A percentile compares a stretch with the other conserved stretches of the same genome.
phyloP scores from a whole-genome alignment of 1,140 invertebrate species.

The Neelides sp. region DNA sequence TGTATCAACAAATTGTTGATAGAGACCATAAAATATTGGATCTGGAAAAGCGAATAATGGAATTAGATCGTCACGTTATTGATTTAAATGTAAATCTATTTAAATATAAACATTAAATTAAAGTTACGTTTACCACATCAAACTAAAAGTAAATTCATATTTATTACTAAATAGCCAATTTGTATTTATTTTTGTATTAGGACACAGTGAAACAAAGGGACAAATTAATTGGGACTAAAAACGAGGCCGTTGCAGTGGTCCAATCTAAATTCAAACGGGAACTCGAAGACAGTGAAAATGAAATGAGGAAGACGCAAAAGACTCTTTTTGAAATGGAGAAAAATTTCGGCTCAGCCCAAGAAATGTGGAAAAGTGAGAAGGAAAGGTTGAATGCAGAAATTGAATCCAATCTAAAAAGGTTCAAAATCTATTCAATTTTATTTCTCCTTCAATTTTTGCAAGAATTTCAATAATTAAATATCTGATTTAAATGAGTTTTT shows the following conservation, averaged over 20 bases:
- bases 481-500: not conserved
- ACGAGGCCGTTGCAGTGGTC: constrained; percentile 20
- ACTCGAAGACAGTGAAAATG: constrained; percentile 13
- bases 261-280: constrained; percentile 18
- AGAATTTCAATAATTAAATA: not conserved
- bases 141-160: not conserved
- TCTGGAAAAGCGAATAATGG: constrained; percentile 16
- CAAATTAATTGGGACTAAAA: constrained; percentile 20
- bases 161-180: not conserved
- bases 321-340: constrained; percentile 17
- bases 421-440: no score
- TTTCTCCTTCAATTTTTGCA: no score
- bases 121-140: not conserved
- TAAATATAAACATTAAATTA: not conserved
- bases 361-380: constrained; percentile 16
- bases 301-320: constrained; percentile 17
- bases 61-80: constrained; percentile 9
- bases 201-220: constrained; percentile 17
- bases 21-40: constrained; percentile 17
- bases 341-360: constrained; percentile 15
- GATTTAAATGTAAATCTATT: constrained; percentile 14
- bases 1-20: constrained; percentile 21
- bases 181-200: constrained; percentile 5
- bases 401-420: no score
- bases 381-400: constrained; percentile 8